Evolutionary conservation across 2,797 vertebrate species (phyloP), one percentile per base, ranked within the genome.

Genomic region (Characodon lateralis): DNA sequence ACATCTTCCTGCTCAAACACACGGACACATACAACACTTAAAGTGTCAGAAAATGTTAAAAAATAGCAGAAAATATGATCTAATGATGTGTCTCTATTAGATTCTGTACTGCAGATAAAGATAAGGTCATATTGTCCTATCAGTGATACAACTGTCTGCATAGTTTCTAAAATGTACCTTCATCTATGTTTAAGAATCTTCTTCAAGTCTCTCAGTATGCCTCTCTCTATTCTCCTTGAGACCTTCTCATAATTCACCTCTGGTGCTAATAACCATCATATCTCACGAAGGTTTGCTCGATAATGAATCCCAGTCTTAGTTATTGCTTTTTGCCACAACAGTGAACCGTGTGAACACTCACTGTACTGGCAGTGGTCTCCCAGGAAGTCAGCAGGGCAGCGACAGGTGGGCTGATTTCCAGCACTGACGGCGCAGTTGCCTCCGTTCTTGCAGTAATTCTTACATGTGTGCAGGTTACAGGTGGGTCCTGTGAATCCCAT

Each of bases 361-460:
- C 98, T 93, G 92, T 96, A 98, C 88, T 98, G 98, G 94, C 98
- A 99, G 90, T 96, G 96, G 92, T 98, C 96, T 0, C 98, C 98
- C 72, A 97, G 95, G 93, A 96, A 96, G 88, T 94, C 93, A 3
- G 92, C 16, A 0, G 89, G 90, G 86, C 98, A 99, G 84, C 84
- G 94, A 93, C 98, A 99, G 89, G 92, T 96, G 58, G 98, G 97
- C 89, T 99, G 98, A 91, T 99, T 99, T 80, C 98, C 98, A n/a
- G 94, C 84, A 86, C 96, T 99, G 79, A 99, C 98, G 0, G 94
- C 92, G 90, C 98, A 99, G 92, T 96, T 97, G 79, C 97, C 97
- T 24, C 95, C 96, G 85, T 97, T 97, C 85, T 95, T 94, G 85
- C 98, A 99, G 91, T 98, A 97, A 79, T 95, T 91, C 0, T 93